Evolutionary conservation across 2,113 vertebrate genomes (phyloP).

Genomic region (Laticauda colubrina): DNA sequence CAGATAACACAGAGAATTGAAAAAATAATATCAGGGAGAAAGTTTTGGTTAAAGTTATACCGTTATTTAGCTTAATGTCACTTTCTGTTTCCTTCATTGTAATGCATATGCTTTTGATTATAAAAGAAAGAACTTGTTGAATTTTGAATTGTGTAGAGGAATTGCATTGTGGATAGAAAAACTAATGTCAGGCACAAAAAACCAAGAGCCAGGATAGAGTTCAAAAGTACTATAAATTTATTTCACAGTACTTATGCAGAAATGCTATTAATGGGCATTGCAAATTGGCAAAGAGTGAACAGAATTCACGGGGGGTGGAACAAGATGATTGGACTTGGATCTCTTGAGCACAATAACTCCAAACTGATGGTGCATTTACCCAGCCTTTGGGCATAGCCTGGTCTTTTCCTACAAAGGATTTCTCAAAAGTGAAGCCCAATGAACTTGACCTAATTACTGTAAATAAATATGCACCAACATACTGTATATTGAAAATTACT

Average conservation of each 20-base stretch:
- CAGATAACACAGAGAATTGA: neutral
- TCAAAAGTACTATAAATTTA: neutral
- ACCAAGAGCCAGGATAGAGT: neutral
- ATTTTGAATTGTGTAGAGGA: neutral
- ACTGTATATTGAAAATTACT: neutral
- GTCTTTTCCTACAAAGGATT: neutral
- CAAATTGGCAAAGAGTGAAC: neutral
- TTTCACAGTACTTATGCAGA: neutral
- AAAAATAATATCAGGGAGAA: neutral
- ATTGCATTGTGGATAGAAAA: neutral
- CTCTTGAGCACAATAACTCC: neutral
- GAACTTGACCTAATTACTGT: neutral
- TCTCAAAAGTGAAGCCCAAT: neutral
- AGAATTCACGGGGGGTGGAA: neutral
- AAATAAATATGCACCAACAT: neutral
- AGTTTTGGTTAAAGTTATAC: neutral
- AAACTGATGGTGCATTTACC: neutral
- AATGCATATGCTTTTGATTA: neutral
- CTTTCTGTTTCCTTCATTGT: neutral
- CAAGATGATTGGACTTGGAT: neutral
- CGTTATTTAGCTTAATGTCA: neutral
- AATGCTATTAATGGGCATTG: neutral
- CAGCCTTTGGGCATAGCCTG: neutral
- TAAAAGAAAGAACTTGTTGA: neutral
- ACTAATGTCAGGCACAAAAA: neutral